A percentile compares a stretch with the other conserved stretches of the same genome.
Conservation (phyloP, 1,140 invertebrate genomes). For the Leucophenga varia region DNA sequence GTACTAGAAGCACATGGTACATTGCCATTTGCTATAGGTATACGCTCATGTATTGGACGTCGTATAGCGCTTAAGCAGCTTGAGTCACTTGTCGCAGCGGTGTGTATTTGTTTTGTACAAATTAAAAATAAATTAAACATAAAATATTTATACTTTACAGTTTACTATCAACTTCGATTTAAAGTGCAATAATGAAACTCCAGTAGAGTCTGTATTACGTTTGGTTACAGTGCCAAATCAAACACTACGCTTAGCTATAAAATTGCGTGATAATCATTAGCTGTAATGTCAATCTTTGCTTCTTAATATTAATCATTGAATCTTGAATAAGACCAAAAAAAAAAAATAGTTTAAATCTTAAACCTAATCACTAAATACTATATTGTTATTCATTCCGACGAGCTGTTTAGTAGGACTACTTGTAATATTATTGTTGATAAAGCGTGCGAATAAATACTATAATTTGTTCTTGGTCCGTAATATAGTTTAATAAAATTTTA, state of each 20-base stretch:
- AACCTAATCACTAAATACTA: too few species aligned
- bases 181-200: constrained; percentile 57
- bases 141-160: constrained; percentile 24
- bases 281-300: too few species aligned
- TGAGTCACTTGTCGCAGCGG: constrained; percentile 64
- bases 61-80: constrained; percentile 78
- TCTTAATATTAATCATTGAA: too few species aligned
- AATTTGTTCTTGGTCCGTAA: too few species aligned
- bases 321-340: too few species aligned
- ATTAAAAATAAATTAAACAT: constrained; percentile 1
- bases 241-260: constrained; percentile 53
- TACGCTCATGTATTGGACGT: constrained; percentile 78
- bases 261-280: constrained; percentile 5
- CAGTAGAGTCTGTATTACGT: constrained; percentile 60
- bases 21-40: constrained; percentile 80
- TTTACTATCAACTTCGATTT: constrained; percentile 59
- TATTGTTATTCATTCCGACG: too few species aligned
- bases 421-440: too few species aligned
- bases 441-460: too few species aligned
- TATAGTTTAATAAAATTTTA: too few species aligned
- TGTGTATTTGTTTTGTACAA: constrained; percentile 45
- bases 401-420: too few species aligned
- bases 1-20: constrained; percentile 67
- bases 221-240: constrained; percentile 63
- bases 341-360: constrained; percentile 26